Evolutionary conservation across 2,797 vertebrate genomes (phyloP).

Genomic region (Takifugu rubripes): DNA sequence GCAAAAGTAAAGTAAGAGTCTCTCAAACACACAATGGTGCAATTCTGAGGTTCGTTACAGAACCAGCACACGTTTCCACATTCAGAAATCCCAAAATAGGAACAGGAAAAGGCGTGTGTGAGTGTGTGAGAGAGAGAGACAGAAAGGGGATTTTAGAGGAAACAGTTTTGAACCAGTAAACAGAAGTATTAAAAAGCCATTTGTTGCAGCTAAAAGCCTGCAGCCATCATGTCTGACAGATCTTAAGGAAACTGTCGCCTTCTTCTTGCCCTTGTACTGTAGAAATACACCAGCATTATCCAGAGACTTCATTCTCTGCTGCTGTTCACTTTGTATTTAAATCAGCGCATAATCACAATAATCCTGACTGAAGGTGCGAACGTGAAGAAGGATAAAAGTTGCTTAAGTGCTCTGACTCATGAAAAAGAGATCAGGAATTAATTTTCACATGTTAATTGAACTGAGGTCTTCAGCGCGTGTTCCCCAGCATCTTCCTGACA

Average conservation of each 20-base stretch:
- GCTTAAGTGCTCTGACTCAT: not conserved
- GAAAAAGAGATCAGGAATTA: not conserved
- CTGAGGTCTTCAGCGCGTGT: not conserved
- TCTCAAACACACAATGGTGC: too few species aligned
- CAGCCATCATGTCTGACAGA: not conserved
- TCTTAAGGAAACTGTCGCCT: not conserved
- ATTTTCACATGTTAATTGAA: not conserved
- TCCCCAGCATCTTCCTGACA: not conserved
- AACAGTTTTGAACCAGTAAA: not conserved
- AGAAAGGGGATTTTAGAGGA: not conserved
- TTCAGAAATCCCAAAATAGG: too few species aligned
- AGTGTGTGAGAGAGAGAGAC: too few species aligned
- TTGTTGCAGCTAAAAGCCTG: not conserved
- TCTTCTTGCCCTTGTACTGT: too few species aligned
- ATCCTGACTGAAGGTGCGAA: not conserved
- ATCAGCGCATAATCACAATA: not conserved
- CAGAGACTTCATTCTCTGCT: not conserved
- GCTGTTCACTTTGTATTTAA: not conserved
- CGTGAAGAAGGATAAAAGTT: not conserved
- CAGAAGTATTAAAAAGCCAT: not conserved
- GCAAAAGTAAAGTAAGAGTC: too few species aligned
- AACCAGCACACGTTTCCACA: too few species aligned
- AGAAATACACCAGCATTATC: too few species aligned
- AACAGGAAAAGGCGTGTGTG: too few species aligned
- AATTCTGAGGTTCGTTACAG: too few species aligned